These are phyloP conservation scores for Megathymus violae DNA, from an alignment of 1,140 invertebrate genomes.

Conservation along the genomic window DNA sequence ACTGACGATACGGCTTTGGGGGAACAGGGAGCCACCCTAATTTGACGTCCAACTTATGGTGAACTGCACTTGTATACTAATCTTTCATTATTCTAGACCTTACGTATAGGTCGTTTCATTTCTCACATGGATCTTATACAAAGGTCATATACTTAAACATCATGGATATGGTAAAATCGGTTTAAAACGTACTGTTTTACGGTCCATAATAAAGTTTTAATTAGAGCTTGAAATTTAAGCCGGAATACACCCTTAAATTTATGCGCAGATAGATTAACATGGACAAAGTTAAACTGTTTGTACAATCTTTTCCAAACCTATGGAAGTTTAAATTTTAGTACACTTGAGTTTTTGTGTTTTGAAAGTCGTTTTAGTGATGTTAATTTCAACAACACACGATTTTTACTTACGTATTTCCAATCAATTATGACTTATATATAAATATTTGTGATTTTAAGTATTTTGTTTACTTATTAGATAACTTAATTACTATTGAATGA, in stretches of 20 bases:
- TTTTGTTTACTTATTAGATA: too few species aligned
- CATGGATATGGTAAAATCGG: conserved; percentile 23
- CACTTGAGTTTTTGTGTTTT: too few species aligned
- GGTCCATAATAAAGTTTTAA: conserved; percentile 14
- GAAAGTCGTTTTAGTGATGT: too few species aligned
- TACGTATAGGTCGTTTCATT: conserved; percentile 42
- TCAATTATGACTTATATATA: too few species aligned
- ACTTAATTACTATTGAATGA: too few species aligned
- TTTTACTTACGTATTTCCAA: too few species aligned
- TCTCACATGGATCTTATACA: conserved; percentile 8
- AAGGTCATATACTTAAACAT: not conserved
- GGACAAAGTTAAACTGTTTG: conserved; percentile 26
- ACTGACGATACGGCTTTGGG: conserved; percentile 56
- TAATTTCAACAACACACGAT: too few species aligned
- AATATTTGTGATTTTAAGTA: too few species aligned
- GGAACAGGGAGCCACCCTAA: conserved; percentile 46
- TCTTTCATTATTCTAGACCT: conserved; percentile 2
- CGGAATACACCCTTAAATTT: conserved; percentile 35
- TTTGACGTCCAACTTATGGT: conserved; percentile 31
- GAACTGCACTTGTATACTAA: conserved; percentile 30
- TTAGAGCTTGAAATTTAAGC: conserved; percentile 7
- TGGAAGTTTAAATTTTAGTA: too few species aligned
- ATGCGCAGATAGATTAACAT: conserved; percentile 34
- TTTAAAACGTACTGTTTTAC: conserved; percentile 1
- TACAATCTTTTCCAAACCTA: too few species aligned